These are phyloP conservation scores for Julus scandinavius DNA, from an alignment of 2,888 invertebrate genomes.

Conservation along the genomic window DNA sequence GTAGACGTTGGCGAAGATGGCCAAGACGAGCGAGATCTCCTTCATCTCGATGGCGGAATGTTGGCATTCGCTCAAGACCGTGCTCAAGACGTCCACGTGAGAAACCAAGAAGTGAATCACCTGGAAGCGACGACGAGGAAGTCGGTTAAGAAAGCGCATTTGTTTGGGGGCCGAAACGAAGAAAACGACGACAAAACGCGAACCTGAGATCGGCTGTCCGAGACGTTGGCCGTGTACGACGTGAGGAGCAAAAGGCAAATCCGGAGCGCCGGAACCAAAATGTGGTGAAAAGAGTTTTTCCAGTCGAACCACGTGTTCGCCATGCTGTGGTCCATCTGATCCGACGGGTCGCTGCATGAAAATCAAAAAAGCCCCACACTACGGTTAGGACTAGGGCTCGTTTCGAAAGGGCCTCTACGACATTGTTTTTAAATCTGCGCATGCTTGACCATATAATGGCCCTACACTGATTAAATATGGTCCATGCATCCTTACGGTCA, in stretches of 20 bases:
- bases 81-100: slow-evolving; percentile 76
- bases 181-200: slow-evolving; percentile 67
- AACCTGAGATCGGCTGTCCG: slow-evolving; percentile 66
- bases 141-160: neutral
- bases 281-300: neutral
- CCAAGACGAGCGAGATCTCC: neutral
- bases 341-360: too few relatives aligned
- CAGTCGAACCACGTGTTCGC: neutral
- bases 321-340: too few relatives aligned
- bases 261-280: slow-evolving; percentile 49
- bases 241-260: slow-evolving; percentile 16
- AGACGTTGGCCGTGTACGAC: neutral
- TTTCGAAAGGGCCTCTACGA: too few relatives aligned
- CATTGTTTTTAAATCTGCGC: too few relatives aligned
- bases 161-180: neutral
- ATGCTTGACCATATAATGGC: too few relatives aligned
- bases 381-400: too few relatives aligned
- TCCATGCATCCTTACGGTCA: too few relatives aligned
- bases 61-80: slow-evolving; percentile 19
- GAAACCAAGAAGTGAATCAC: slow-evolving; percentile 75
- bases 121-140: too few relatives aligned
- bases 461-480: too few relatives aligned
- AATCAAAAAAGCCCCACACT: too few relatives aligned
- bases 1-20: slow-evolving; percentile 27
- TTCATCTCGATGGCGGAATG: neutral